phyloP scores from a whole-genome alignment of 2,797 vertebrate genomes.

The Phataginus tricuspis region DNA sequence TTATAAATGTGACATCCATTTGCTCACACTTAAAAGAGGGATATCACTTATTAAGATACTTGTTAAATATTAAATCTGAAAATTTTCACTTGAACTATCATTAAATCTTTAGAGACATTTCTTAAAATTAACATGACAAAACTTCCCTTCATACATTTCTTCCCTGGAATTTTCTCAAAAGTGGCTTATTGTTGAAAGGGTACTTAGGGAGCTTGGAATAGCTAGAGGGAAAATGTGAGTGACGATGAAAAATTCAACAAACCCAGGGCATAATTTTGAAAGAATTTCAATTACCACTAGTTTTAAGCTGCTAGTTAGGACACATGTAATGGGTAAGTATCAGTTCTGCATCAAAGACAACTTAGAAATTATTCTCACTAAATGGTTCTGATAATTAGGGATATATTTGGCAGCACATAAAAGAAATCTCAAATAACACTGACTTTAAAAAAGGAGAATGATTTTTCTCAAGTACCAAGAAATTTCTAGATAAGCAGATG shows the following conservation, averaged over 20 bases:
- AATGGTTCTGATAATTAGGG: neutral
- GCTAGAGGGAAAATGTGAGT: neutral
- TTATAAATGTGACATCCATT: neutral
- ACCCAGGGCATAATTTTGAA: neutral
- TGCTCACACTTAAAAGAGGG: neutral
- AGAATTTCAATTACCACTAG: neutral
- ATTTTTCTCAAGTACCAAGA: neutral
- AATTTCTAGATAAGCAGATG: neutral
- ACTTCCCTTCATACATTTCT: neutral
- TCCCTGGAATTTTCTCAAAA: neutral
- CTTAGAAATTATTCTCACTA: neutral
- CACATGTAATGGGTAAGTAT: neutral
- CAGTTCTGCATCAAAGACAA: neutral
- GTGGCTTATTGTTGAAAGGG: neutral
- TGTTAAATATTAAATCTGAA: neutral
- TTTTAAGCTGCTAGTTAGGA: neutral
- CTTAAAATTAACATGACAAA: neutral
- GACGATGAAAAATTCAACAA: neutral
- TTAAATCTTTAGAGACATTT: neutral
- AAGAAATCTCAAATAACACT: neutral
- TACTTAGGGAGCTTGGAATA: neutral
- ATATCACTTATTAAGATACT: neutral
- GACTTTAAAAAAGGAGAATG: neutral
- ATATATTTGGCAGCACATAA: neutral
- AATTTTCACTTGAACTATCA: neutral